Conservation (phyloP, 1,140 invertebrate genomes). For the Eumaeus atala region DNA sequence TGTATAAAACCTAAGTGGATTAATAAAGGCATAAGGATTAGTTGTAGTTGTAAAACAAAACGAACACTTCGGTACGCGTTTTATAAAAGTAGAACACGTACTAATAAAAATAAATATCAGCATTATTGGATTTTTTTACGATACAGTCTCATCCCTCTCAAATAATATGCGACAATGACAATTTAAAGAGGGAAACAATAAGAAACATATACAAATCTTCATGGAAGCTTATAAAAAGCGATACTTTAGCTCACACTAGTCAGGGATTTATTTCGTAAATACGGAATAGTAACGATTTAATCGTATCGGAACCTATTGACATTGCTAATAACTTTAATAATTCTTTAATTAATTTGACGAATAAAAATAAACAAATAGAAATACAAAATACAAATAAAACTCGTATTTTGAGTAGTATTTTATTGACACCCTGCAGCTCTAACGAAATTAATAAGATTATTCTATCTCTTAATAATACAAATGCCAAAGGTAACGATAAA, state of each 20-base stretch:
- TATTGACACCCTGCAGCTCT: no score
- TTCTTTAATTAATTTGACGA: no score
- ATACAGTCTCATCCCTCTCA: background rate
- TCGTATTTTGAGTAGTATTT: no score
- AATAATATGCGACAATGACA: no score
- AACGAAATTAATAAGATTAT: no score
- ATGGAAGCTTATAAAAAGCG: background rate
- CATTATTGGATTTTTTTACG: background rate
- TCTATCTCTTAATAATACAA: no score
- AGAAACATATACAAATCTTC: constrained; percentile 1
- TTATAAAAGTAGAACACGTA: background rate
- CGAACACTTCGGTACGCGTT: background rate
- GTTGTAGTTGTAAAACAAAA: background rate
- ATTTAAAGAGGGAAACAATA: background rate
- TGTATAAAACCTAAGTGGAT: constrained; percentile 1
- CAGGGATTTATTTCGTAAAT: no score
- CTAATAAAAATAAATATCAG: constrained; percentile 2
- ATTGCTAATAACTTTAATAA: no score
- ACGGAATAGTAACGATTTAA: background rate
- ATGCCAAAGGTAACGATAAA: no score
- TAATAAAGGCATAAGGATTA: background rate
- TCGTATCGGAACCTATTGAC: background rate
- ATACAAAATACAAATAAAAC: no score
- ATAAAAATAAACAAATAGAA: no score
- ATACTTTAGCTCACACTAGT: no score